These are phyloP conservation scores for Agonopterix alstromeriana DNA, from an alignment of 2,888 invertebrate genomes.

Conservation along the genomic window DNA sequence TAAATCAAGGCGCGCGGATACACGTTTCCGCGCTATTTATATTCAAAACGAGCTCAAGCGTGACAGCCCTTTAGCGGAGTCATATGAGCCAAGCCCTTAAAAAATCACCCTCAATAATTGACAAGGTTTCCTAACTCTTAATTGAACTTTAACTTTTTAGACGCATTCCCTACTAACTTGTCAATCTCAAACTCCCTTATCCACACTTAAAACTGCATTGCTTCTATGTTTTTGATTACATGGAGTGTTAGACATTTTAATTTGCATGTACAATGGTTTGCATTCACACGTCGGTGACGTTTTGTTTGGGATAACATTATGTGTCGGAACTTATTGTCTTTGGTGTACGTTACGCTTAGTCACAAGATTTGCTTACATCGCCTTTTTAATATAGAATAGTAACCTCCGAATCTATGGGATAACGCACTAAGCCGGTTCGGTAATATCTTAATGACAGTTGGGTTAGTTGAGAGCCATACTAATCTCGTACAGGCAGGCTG, in stretches of 20 bases:
- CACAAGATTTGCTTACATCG: conserved; percentile 34
- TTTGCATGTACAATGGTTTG: conserved; percentile 75
- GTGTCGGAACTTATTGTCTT: conserved; percentile 26
- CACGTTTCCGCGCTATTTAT: too few species aligned
- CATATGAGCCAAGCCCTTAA: too few species aligned
- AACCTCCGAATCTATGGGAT: too few species aligned
- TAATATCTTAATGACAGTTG: too few species aligned
- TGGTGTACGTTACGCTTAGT: conserved; percentile 38
- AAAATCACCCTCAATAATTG: too few species aligned
- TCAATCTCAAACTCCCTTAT: conserved; percentile 26
- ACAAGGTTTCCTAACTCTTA: too few species aligned
- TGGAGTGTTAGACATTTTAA: conserved; percentile 49
- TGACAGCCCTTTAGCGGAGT: too few species aligned
- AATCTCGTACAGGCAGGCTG: too few species aligned
- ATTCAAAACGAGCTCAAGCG: too few species aligned
- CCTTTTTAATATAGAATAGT: neutral
- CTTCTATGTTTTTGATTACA: conserved; percentile 49
- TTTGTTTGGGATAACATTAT: conserved; percentile 39
- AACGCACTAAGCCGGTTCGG: too few species aligned
- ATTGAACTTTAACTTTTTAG: neutral
- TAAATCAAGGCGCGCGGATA: too few species aligned
- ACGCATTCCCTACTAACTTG: conserved; percentile 2
- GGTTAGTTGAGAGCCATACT: too few species aligned
- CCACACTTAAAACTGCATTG: conserved; percentile 54
- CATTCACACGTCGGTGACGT: conserved; percentile 46